Percentiles rank a stretch among this genome's conserved stretches.
These are phyloP conservation scores for Frieseomelitta varia DNA, from an alignment of 1,140 invertebrate genomes.

Conservation along the genomic window DNA sequence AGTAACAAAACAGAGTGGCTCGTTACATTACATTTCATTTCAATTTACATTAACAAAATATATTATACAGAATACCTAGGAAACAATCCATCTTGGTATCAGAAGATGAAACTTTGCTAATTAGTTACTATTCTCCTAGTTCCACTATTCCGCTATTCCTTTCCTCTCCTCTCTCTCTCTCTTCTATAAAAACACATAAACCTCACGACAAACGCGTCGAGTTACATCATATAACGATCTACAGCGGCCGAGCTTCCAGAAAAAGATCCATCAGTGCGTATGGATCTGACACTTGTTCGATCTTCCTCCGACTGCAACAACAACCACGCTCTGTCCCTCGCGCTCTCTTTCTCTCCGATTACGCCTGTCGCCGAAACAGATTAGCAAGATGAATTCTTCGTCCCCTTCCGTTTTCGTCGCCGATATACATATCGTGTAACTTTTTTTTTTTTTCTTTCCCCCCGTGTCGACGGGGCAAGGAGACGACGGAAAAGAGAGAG, in stretches of 20 bases:
- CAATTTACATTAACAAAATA: too few species aligned
- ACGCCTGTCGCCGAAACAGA: slow-evolving; percentile 69
- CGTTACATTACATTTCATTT: too few species aligned
- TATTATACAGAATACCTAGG: too few species aligned
- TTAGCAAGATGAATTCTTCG: slow-evolving; percentile 68
- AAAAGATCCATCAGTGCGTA: slow-evolving; percentile 7
- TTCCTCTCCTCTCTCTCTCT: not conserved
- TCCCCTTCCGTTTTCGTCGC: slow-evolving; percentile 55
- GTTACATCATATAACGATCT: not conserved
- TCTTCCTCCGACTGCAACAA: not conserved
- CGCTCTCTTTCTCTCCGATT: slow-evolving; percentile 73
- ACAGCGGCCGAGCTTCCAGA: not conserved
- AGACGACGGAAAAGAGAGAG: not conserved
- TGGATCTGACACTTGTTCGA: not conserved
- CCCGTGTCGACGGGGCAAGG: slow-evolving; percentile 45
- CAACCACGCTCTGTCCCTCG: not conserved
- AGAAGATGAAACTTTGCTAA: too few species aligned
- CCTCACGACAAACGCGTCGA: not conserved
- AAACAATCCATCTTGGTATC: too few species aligned
- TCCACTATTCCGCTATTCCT: too few species aligned
- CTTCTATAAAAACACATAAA: not conserved
- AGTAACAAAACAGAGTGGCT: too few species aligned
- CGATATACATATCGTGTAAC: slow-evolving; percentile 75
- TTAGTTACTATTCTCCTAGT: too few species aligned
- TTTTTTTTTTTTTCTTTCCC: slow-evolving; percentile 62